These are phyloP conservation scores for Oreochromis grahami DNA, from an alignment of 2,797 vertebrate species.

Conservation along the genomic window DNA sequence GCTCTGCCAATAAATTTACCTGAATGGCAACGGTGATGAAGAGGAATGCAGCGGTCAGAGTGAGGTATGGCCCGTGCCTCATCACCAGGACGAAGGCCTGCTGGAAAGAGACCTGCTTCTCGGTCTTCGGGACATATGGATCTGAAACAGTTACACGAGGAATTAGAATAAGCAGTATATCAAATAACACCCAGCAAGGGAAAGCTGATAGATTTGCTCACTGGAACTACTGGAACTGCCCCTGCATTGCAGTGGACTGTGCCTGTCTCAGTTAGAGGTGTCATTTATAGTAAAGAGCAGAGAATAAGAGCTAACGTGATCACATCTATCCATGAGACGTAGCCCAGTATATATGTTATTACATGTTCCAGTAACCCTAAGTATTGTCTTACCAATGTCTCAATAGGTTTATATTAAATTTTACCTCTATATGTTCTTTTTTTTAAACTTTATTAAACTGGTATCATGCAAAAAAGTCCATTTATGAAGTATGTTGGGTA, in stretches of 20 bases:
- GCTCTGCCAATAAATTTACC: slow-evolving; percentile 73
- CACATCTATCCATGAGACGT: neutral
- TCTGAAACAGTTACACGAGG: slow-evolving; percentile 68
- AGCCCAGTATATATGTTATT: neutral
- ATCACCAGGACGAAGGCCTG: slow-evolving; percentile 86
- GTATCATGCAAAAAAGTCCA: neutral
- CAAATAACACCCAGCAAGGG: slow-evolving; percentile 35
- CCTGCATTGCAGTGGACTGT: slow-evolving; percentile 51
- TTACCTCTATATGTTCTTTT: neutral
- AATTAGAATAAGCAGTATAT: slow-evolving; percentile 22
- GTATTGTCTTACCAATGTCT: accelerated
- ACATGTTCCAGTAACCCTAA: neutral
- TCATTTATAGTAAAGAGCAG: neutral
- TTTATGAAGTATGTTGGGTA: neutral
- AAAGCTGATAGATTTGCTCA: neutral
- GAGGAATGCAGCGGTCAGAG: slow-evolving; percentile 89
- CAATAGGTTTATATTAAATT: neutral
- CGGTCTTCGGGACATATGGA: slow-evolving; percentile 77
- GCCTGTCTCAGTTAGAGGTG: neutral
- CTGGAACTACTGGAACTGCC: slow-evolving; percentile 21
- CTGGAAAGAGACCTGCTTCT: slow-evolving; percentile 84
- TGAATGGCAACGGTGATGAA: slow-evolving; percentile 95
- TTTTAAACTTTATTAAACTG: neutral
- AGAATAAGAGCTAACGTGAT: accelerated
- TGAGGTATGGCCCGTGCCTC: slow-evolving; percentile 87